These are phyloP conservation scores for Montipora cactus DNA, from an alignment of 64 coral and sea anemone genomes.

Conservation along the genomic window DNA sequence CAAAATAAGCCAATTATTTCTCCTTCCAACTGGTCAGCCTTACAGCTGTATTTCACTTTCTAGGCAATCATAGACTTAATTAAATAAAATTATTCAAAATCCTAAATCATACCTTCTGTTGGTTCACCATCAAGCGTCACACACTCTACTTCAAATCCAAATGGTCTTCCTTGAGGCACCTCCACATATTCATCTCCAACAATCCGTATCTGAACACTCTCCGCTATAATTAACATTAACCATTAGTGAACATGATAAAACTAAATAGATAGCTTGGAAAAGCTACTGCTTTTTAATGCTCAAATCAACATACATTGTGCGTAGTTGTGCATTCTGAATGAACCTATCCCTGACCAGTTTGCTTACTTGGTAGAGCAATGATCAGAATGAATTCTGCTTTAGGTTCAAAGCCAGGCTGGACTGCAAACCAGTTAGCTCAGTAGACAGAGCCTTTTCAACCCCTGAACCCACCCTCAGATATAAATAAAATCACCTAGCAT, in stretches of 20 bases:
- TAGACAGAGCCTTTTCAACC: too few relatives aligned
- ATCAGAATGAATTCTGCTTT: too few relatives aligned
- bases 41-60: not conserved
- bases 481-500: too few relatives aligned
- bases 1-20: too few relatives aligned
- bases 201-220: slow-evolving; percentile 38
- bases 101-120: slow-evolving; percentile 52
- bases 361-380: too few relatives aligned
- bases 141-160: slow-evolving; percentile 97
- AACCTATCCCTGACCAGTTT: too few relatives aligned
- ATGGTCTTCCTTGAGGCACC: slow-evolving; percentile 75
- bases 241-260: not conserved
- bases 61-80: not conserved
- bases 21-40: too few relatives aligned
- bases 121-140: slow-evolving; percentile 70
- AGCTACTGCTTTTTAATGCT: too few relatives aligned
- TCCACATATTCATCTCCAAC: slow-evolving; percentile 72
- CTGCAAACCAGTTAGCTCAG: too few relatives aligned
- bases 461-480: too few relatives aligned
- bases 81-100: not conserved
- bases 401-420: too few relatives aligned
- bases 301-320: too few relatives aligned
- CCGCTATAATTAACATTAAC: slow-evolving; percentile 17
- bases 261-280: not conserved
- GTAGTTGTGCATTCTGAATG: not conserved